A percentile compares a stretch with the other conserved stretches of the same genome.
Conservation (phyloP, 2,113 vertebrate genomes). For the Cyanocitta stelleri region DNA sequence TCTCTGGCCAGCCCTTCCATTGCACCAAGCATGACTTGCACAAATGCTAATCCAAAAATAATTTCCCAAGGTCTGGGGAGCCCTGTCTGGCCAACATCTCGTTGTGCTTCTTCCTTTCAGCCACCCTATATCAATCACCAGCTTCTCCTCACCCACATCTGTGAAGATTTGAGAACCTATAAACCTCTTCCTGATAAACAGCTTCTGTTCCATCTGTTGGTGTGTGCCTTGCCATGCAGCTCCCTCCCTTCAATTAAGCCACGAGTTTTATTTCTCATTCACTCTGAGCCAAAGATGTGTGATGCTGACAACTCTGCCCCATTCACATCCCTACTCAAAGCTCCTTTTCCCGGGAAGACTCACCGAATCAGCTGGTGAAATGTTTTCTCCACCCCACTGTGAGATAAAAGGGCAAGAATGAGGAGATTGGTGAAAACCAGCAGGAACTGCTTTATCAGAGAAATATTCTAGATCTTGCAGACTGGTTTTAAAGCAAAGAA, state of each 20-base stretch:
- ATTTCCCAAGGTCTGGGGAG: background rate
- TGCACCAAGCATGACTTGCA: background rate
- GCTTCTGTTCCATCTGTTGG: background rate
- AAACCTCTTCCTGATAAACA: background rate
- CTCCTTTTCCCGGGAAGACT: background rate
- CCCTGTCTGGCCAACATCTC: background rate
- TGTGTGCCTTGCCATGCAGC: background rate
- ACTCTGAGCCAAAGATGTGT: background rate
- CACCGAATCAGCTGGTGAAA: background rate
- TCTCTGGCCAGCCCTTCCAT: background rate
- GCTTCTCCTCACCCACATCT: background rate
- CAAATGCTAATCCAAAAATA: background rate
- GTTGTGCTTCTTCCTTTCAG: background rate
- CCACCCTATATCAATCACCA: background rate
- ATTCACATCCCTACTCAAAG: background rate
- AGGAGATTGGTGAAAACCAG: background rate
- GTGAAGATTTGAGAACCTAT: background rate
- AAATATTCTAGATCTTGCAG: background rate
- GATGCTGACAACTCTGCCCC: background rate
- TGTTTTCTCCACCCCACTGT: background rate
- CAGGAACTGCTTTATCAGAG: background rate
- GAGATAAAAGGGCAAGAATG: background rate
- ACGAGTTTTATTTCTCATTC: background rate
- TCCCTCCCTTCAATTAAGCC: background rate
- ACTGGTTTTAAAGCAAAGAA: background rate